Conservation (phyloP, 2,797 vertebrate genomes). For the Buphagus erythrorhynchus region DNA sequence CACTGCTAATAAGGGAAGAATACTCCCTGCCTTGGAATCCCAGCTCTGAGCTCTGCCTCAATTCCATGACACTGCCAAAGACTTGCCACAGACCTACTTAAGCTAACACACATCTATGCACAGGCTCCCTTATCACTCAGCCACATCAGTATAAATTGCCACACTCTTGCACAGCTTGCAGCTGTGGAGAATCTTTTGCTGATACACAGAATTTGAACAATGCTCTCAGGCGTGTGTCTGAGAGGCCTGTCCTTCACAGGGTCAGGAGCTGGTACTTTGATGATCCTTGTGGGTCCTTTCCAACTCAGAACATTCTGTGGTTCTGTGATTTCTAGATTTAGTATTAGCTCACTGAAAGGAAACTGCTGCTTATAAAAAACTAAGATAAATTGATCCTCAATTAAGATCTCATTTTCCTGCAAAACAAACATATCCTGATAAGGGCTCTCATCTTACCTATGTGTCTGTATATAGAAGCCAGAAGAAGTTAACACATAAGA, state of each 20-base stretch:
- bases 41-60: not conserved
- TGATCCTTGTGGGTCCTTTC: not conserved
- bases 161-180: not conserved
- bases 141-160: not conserved
- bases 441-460: not conserved
- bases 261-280: not conserved
- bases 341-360: not conserved
- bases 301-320: not conserved
- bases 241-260: not conserved
- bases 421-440: not conserved
- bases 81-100: not conserved
- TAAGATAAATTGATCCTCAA: not conserved
- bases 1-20: not conserved
- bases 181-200: not conserved
- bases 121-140: not conserved
- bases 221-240: not conserved
- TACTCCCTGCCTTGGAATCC: not conserved
- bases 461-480: not conserved
- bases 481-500: not conserved
- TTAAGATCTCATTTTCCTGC: not conserved
- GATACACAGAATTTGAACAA: not conserved
- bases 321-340: not conserved
- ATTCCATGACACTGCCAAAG: not conserved
- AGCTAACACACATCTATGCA: rapidly evolving
- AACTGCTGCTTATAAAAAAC: not conserved